phyloP scores from a whole-genome alignment of 1,140 invertebrate species.

The Zaprionus capensis region DNA sequence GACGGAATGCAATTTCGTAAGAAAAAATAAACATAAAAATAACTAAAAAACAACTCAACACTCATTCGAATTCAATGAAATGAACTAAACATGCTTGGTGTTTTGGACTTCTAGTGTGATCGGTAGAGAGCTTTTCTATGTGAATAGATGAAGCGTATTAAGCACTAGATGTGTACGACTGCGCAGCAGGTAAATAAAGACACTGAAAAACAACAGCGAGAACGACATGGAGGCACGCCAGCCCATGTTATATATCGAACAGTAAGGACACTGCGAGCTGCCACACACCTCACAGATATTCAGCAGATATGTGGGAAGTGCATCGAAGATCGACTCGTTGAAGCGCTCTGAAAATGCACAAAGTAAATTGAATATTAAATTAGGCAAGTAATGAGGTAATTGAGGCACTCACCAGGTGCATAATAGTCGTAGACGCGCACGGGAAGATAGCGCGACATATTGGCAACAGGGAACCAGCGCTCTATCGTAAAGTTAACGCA shows the following conservation, averaged over 20 bases:
- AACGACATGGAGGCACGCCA: slow-evolving; percentile 76
- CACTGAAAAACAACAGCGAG: slow-evolving; percentile 77
- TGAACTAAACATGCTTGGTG: slow-evolving; percentile 31
- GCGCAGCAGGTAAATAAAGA: slow-evolving; percentile 77
- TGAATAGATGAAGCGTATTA: slow-evolving; percentile 69
- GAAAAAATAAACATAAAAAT: slow-evolving; percentile 40
- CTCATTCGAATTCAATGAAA: slow-evolving; percentile 39
- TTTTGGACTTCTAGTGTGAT: slow-evolving; percentile 22
- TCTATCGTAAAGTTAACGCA: slow-evolving; percentile 97
- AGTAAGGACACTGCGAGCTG: slow-evolving; percentile 98
- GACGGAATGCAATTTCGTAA: slow-evolving; percentile 77
- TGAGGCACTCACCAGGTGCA: slow-evolving; percentile 91
- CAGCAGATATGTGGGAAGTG: slow-evolving; percentile 93
- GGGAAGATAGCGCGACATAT: slow-evolving; percentile 96
- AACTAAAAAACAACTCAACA: slow-evolving; percentile 33
- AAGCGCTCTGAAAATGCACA: slow-evolving; percentile 91
- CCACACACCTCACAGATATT: slow-evolving; percentile 99
- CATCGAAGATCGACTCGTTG: slow-evolving; percentile 97
- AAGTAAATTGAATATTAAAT: background rate
- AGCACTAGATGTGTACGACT: slow-evolving; percentile 77
- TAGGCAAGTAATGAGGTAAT: background rate
- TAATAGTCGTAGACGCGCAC: slow-evolving; percentile 98
- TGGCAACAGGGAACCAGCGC: slow-evolving; percentile 97
- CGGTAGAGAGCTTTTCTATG: slow-evolving; percentile 44
- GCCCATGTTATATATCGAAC: slow-evolving; percentile 93